These are phyloP conservation scores for Melipona beecheii DNA, from an alignment of 2,888 invertebrate genomes.

Conservation along the genomic window DNA sequence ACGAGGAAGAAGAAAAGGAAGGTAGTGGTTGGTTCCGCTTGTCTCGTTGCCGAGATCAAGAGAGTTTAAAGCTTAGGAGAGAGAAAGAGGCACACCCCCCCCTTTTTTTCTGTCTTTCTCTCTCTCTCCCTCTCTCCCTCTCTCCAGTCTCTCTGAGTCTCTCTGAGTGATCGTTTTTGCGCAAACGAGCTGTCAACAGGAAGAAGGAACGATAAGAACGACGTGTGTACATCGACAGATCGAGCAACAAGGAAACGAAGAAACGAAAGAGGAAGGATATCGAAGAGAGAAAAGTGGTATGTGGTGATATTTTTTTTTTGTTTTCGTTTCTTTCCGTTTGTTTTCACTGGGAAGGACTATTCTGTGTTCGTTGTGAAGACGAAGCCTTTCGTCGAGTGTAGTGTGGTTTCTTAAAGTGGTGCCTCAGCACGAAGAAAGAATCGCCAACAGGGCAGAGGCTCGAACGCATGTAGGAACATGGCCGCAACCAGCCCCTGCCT, in stretches of 20 bases:
- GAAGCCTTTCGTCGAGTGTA: constrained; percentile 63
- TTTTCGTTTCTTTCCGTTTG: neutral
- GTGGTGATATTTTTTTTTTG: constrained; percentile 34
- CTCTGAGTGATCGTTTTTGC: constrained; percentile 41
- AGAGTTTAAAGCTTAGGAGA: constrained; percentile 58
- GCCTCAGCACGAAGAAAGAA: constrained; percentile 75
- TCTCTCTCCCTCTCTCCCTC: constrained; percentile 46
- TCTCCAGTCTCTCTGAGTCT: constrained; percentile 23
- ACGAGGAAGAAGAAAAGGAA: constrained; percentile 71
- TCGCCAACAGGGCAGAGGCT: constrained; percentile 83
- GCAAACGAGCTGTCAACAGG: constrained; percentile 20
- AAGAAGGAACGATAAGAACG: constrained; percentile 37
- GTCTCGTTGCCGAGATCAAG: constrained; percentile 58
- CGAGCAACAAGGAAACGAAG: constrained; percentile 18
- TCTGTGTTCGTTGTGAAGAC: constrained; percentile 39
- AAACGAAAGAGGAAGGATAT: constrained; percentile 39
- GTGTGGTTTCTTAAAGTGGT: constrained; percentile 65
- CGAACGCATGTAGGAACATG: constrained; percentile 84
- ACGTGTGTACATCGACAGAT: constrained; percentile 13
- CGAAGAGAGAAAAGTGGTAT: constrained; percentile 45
- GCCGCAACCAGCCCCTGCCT: constrained; percentile 84
- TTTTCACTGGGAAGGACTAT: constrained; percentile 4
- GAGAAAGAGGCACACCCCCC: constrained; percentile 42
- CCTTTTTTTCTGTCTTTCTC: constrained; percentile 40
- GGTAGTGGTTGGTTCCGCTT: constrained; percentile 57